Base-by-base conservation (phyloP, 2,888 invertebrate genomes). In the Mythimna pallens region DNA sequence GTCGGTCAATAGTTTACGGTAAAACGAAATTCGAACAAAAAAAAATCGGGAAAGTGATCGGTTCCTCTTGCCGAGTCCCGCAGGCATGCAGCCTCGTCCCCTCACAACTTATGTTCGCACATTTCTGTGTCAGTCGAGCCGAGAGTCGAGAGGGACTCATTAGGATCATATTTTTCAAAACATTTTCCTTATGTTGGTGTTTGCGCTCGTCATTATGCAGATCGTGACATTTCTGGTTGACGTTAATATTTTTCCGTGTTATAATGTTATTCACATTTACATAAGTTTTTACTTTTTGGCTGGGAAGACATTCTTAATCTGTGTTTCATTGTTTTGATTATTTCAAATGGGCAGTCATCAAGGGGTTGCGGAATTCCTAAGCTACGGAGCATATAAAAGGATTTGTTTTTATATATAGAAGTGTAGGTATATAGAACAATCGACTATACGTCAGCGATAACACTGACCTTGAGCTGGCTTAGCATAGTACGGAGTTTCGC, bases 131-230 rank as follows among this genome's bases (percentile, higher is more conserved):
- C 20, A 7, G n/a, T 12, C 12, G 36, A 12, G 47, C 47, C 47
- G 47, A 20, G 6, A 64, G 54, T 30, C 61, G 40, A 8, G 14
- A 50, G 12, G 40, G 8, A 22, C 76, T 76, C 65, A 36, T 72
- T 79, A 55, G 7, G 47, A 63, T 54, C 59, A 76, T 54, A 57
- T 59, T 65, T 47, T 25, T 36, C 17, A 8, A 9, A 40, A 47
- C 17, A 34, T 64, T 62, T 72, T 65, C 83, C 58, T 70, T 40
- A 22, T 61, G 55, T 61, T 50, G 36, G 64, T 80, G 83, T 67
- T 83, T n/a, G 14, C 25, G 83, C 71, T 80, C 74, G 64, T 80
- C 55, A 50, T 25, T 73, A 73, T 80, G 74, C 65, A 80, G 81
- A 83, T 80, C 57, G 43, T 14, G 54, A 62, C 80, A 73, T 80